A percentile compares a stretch with the other conserved stretches of the same genome.
phyloP scores from a whole-genome alignment of 2,888 invertebrate species.

The Chaitophorus viminalis region DNA sequence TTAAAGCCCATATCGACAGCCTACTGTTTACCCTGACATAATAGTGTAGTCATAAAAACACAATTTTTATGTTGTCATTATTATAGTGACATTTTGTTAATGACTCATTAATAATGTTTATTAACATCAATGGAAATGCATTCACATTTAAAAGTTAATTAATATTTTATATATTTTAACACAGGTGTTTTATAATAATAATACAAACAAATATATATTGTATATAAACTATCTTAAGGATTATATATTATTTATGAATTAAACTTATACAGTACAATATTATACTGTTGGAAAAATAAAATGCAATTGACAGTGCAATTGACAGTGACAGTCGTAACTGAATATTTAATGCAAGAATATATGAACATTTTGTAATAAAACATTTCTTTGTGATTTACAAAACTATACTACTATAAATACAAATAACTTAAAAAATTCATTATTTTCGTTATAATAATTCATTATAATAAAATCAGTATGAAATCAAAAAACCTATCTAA shows the following conservation, averaged over 20 bases:
- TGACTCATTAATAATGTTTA: not conserved
- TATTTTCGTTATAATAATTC: too few relatives aligned
- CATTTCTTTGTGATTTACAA: not conserved
- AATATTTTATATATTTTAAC: not conserved
- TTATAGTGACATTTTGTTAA: too few relatives aligned
- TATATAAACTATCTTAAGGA: not conserved
- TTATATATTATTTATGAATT: not conserved
- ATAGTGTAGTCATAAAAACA: not conserved
- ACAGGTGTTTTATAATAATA: not conserved
- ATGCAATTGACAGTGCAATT: too few relatives aligned
- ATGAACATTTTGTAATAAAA: not conserved
- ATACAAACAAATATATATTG: not conserved
- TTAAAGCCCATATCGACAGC: not conserved
- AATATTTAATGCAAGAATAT: too few relatives aligned
- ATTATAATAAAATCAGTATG: too few relatives aligned
- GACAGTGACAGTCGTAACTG: too few relatives aligned
- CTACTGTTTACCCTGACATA: not conserved
- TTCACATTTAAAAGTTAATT: not conserved
- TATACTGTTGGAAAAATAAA: too few relatives aligned
- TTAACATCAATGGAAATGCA: not conserved
- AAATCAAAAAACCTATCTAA: too few relatives aligned
- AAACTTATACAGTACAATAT: too few relatives aligned
- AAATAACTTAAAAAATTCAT: too few relatives aligned
- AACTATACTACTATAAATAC: too few relatives aligned
- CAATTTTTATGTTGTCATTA: not conserved